Conservation (phyloP, 2,113 vertebrate species). For the Leptosomus discolor region DNA sequence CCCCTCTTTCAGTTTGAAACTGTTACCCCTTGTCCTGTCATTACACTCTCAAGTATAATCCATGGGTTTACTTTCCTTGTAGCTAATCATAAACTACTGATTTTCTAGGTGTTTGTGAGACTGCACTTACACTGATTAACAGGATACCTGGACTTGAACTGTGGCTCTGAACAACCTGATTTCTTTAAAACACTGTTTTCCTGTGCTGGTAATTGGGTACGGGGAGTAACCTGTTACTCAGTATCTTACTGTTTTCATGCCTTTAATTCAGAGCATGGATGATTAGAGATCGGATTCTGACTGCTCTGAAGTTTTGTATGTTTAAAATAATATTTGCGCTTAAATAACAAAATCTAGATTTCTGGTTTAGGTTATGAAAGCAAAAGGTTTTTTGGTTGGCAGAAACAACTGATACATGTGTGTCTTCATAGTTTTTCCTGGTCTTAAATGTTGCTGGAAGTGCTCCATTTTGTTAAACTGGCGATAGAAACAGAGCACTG, state of each 20-base stretch:
- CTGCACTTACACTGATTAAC: neutral
- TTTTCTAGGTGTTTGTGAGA: neutral
- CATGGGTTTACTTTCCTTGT: neutral
- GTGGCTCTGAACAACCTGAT: neutral
- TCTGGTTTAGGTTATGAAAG: neutral
- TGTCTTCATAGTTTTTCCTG: neutral
- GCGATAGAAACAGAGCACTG: rapidly evolving
- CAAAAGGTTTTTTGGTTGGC: neutral
- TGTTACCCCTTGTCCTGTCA: too few relatives aligned
- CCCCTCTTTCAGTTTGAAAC: too few relatives aligned
- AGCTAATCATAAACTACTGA: neutral
- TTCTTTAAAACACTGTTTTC: neutral
- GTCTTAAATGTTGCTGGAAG: neutral
- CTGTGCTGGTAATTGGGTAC: neutral
- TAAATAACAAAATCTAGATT: neutral
- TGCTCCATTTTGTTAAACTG: neutral
- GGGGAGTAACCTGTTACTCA: neutral
- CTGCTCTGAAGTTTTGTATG: neutral
- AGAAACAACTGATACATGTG: neutral
- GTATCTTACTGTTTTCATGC: neutral
- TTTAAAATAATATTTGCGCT: neutral
- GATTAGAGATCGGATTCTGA: neutral
- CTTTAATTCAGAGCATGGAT: neutral
- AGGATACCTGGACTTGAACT: neutral
- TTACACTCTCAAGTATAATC: too few relatives aligned